Base-by-base conservation (phyloP, 2,888 invertebrate species). In the Megamerina dolium region DNA sequence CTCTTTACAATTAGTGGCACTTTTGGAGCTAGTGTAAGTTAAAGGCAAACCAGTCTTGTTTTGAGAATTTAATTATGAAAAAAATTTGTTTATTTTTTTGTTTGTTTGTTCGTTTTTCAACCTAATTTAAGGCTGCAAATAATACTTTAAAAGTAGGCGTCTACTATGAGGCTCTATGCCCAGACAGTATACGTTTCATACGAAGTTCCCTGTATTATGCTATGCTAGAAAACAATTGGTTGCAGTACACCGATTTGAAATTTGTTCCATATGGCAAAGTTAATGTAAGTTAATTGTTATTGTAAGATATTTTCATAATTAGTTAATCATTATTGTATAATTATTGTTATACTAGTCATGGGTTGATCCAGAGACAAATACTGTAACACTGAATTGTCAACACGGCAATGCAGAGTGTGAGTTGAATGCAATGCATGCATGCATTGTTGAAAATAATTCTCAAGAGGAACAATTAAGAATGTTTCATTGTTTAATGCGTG, bases 221-320 rank as follows among this genome's bases (percentile, higher is more conserved):
- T 3, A 59, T 70, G 48, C 34, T 35, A 3, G 46, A 51, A 2
- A 57, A 61, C 12, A 51, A 51, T 17, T 60, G 61, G 45, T 55
- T 61, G 43, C 43, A 55, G 1, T 49, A 54, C 35, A 58, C 58
- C 1, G 58, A 66, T 18, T 51, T 70, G 9, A 50, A 63, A 43
- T 57, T 70, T 10, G 60, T 68, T 45, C 70, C 70, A 2, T 70
- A 63, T 32, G 70, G 70, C 18, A 64, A 70, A 52, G 71, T 68
- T 5, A 43, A 51, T n/a, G 69, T 69, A 50, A 56, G 64, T 58
- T 6, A 10, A 13, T n/a, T n/a, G n/a, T n/a, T n/a, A n/a, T n/a
- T n/a, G n/a, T 19, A 29, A 31, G 9, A 38, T 19, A 13, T 8
- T 23, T 13, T 23, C 23, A 10, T 8, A 23, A 23, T 23, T 8